Evolutionary conservation across 2,888 invertebrate genomes (phyloP), one percentile per base, ranked within the genome.

Genomic region (Dasypogon diadema): DNA sequence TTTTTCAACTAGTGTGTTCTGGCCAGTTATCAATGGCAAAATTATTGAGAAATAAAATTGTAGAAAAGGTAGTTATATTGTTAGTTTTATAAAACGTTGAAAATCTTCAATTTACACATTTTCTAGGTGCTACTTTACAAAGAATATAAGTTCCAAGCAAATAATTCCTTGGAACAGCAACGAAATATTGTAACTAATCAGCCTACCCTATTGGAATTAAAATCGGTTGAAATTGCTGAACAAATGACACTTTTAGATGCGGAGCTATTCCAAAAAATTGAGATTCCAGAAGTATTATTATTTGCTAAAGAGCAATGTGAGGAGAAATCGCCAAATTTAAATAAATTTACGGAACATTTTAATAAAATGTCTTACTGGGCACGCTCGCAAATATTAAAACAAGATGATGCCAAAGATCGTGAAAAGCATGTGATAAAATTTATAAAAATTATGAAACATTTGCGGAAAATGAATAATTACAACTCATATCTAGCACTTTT

Each of bases 341-440:
- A 97, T 34, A 89, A 93, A 80, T 99, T 99, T 85, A 99, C 99
- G 0, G 98, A 98, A 85, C 99, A 99, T 87, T 99, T 99, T 87
- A 99, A 99, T 85, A 98, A 99, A 88, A 97, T 98, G 96, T 98
- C 98, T 76, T 98, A 95, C 83, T 98, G 98, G 98, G 97, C 97
- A 51, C 89, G 99, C 74, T 97, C 98, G 2, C 90, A 95, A 83
- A 98, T 99, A 82, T 87, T 99, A 72, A 93, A 95, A 81, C 94
- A 95, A 85, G 90, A 91, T 80, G 98, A 98, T 82, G 94, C 95
- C n/a, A 95, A 94, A 82, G 98, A 99, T 82, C 90, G 99, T 34
- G 99, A 99, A 86, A 94, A 93, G 83, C 96, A 95, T 85, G 95
- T 96, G 76, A 92, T 93, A 82, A 98, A 97, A 84, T 97, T 98